phyloP scores from a whole-genome alignment of 2,888 invertebrate species.

The Exocentrus adspersus region DNA sequence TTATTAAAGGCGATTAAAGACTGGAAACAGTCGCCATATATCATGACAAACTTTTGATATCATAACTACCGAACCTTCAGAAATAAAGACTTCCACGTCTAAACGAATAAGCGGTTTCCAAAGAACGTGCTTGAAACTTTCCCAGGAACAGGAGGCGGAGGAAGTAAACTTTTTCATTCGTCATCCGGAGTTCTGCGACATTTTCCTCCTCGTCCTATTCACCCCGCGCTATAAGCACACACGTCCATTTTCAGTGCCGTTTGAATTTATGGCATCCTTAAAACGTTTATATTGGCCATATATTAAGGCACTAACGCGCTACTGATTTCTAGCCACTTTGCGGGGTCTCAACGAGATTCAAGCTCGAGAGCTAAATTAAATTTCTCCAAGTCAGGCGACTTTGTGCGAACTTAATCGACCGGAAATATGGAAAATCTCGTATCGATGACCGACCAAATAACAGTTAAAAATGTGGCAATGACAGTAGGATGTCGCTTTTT shows the following conservation, averaged over 20 bases:
- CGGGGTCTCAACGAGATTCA: not conserved
- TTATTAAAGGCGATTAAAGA: too few species aligned
- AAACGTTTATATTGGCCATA: conserved; percentile 33
- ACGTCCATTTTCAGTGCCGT: conserved; percentile 22
- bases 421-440: too few species aligned
- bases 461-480: too few species aligned
- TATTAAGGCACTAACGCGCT: conserved; percentile 28
- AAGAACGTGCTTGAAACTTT: conserved; percentile 22
- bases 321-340: conserved; percentile 26
- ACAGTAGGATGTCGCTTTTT: too few species aligned
- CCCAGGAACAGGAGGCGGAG: conserved; percentile 1
- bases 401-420: too few species aligned
- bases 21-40: too few species aligned
- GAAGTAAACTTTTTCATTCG: conserved; percentile 24
- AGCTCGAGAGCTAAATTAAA: not conserved
- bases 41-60: not conserved
- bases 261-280: conserved; percentile 27
- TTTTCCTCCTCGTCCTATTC: conserved; percentile 23
- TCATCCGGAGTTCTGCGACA: conserved; percentile 17
- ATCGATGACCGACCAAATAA: too few species aligned
- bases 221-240: not conserved
- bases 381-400: not conserved
- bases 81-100: conserved; percentile 15
- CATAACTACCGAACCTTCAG: conserved; percentile 5
- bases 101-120: conserved; percentile 13